These are phyloP conservation scores for Zaprionus bogoriensis DNA, from an alignment of 2,888 invertebrate genomes.

Conservation along the genomic window DNA sequence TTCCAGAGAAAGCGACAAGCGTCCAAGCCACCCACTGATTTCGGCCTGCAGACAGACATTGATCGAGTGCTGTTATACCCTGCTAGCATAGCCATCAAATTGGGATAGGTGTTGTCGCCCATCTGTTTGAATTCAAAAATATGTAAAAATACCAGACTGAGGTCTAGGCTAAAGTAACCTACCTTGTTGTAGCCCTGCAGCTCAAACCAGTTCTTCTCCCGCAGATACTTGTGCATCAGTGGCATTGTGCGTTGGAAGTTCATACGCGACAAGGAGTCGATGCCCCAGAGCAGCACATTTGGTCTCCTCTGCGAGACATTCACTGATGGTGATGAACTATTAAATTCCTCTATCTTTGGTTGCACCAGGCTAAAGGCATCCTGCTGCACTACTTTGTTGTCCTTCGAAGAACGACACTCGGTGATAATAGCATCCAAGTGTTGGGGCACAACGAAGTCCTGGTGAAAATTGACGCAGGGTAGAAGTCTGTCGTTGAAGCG, in stretches of 20 bases:
- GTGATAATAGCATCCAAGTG: slow-evolving; percentile 68
- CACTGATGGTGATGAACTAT: not conserved
- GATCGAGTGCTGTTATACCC: slow-evolving; percentile 85
- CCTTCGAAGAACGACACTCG: slow-evolving; percentile 80
- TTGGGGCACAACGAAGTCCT: slow-evolving; percentile 64
- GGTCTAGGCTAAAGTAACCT: not conserved
- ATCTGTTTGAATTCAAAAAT: slow-evolving; percentile 84
- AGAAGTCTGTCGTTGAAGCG: slow-evolving; percentile 50
- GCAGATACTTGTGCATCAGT: slow-evolving; percentile 86
- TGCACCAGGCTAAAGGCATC: slow-evolving; percentile 85
- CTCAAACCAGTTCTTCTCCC: slow-evolving; percentile 87
- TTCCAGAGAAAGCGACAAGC: slow-evolving; percentile 90
- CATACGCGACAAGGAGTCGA: slow-evolving; percentile 92
- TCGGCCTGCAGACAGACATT: slow-evolving; percentile 83
- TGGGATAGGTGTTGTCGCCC: slow-evolving; percentile 95
- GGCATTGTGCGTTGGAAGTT: slow-evolving; percentile 90
- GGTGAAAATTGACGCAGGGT: slow-evolving; percentile 59
- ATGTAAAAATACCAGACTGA: not conserved
- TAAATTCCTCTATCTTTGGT: slow-evolving; percentile 1
- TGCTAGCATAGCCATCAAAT: slow-evolving; percentile 91
- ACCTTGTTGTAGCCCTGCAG: slow-evolving; percentile 89
- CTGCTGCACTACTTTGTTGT: slow-evolving; percentile 65
- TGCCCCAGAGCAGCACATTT: slow-evolving; percentile 90
- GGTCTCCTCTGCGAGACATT: slow-evolving; percentile 64
- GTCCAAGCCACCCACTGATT: slow-evolving; percentile 85